A percentile compares a stretch with the other conserved stretches of the same genome.
Evolutionary conservation across 2,888 invertebrate genomes (phyloP).

Genomic region (Drosophila borborema): DNA sequence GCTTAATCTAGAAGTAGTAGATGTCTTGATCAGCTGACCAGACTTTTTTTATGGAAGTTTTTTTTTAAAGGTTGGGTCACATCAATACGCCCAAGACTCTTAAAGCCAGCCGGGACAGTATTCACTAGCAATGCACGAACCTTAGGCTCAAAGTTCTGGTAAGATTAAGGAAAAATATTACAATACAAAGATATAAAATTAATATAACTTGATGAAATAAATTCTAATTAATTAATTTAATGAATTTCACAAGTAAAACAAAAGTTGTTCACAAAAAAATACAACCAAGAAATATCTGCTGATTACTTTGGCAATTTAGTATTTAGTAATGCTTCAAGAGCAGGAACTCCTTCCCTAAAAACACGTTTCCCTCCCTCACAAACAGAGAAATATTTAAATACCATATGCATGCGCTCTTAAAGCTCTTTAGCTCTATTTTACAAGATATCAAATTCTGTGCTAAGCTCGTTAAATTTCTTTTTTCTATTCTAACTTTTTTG

Average conservation of each 20-base stretch:
- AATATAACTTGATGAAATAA: no score
- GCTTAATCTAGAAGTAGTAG: no score
- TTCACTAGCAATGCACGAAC: no score
- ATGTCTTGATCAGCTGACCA: no score
- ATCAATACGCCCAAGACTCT: no score
- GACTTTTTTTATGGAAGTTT: no score
- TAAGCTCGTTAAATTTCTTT: not conserved
- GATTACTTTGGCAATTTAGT: not conserved
- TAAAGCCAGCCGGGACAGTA: no score
- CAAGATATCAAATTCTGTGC: slow-evolving; percentile 2
- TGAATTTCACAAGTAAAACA: not conserved
- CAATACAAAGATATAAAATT: no score
- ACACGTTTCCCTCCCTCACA: not conserved
- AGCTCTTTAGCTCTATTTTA: not conserved
- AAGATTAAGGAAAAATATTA: no score
- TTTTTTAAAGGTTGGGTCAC: no score
- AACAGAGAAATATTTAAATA: not conserved
- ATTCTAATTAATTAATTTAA: not conserved
- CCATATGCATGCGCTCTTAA: not conserved
- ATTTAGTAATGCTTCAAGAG: no score
- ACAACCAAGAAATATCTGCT: not conserved
- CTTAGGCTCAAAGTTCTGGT: no score
- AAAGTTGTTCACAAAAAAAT: not conserved
- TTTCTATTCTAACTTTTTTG: slow-evolving; percentile 2
- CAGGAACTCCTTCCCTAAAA: not conserved